These are phyloP conservation scores for Brachionus manjavacas DNA, from an alignment of 1,140 invertebrate species.

Conservation along the genomic window DNA sequence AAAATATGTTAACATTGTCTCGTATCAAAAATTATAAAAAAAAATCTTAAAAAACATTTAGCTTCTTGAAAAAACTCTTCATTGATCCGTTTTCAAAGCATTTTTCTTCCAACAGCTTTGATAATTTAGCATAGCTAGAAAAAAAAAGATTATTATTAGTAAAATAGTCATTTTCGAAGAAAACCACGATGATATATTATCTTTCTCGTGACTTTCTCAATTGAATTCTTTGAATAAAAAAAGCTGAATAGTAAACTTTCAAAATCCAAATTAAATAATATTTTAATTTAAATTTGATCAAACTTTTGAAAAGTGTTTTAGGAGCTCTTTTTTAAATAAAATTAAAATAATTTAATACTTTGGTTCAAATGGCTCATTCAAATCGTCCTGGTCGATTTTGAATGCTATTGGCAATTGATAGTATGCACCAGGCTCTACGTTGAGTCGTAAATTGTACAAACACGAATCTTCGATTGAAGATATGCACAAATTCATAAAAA, in stretches of 20 bases:
- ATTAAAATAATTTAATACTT: background rate
- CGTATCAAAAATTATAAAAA: background rate
- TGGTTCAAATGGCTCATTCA: constrained; percentile 28
- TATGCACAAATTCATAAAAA: constrained; percentile 2
- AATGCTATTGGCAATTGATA: constrained; percentile 18
- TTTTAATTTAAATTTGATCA: no score
- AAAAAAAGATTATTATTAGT: background rate
- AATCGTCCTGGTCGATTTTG: constrained; percentile 13
- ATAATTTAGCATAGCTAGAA: background rate
- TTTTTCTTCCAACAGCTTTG: constrained; percentile 1
- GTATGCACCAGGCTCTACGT: constrained; percentile 17
- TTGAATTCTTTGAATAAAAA: background rate
- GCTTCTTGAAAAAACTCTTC: constrained; percentile 29
- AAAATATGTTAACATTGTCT: background rate
- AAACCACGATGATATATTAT: background rate
- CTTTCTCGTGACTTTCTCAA: background rate
- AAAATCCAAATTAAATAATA: no score
- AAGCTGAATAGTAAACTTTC: background rate
- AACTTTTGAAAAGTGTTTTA: no score
- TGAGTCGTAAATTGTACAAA: constrained; percentile 35
- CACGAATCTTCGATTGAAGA: constrained; percentile 11
- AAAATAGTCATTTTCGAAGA: background rate
- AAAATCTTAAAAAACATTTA: constrained; percentile 18
- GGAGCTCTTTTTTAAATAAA: background rate
- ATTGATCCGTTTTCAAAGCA: constrained; percentile 37